Evolutionary conservation across 2,888 invertebrate species (phyloP).

Genomic region (Branchipolynoe longqiensis): DNA sequence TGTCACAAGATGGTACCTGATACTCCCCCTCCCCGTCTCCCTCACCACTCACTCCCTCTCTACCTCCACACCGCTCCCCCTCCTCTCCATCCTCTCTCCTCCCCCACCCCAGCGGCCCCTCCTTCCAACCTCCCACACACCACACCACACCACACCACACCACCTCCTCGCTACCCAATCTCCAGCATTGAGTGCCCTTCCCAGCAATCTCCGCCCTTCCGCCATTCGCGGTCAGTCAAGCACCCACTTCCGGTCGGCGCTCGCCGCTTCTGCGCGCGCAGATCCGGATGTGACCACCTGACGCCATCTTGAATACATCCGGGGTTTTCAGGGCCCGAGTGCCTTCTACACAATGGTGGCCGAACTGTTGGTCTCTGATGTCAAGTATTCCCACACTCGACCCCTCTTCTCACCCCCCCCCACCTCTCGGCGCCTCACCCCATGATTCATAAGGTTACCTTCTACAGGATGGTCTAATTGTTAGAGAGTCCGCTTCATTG

Average conservation of each 20-base stretch:
- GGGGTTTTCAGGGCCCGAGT: slow-evolving; percentile 1
- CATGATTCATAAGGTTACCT: no score
- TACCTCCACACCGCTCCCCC: background rate
- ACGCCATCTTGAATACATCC: slow-evolving; percentile 46
- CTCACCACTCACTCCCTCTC: background rate
- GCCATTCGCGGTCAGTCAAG: slow-evolving; percentile 6
- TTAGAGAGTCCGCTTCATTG: no score
- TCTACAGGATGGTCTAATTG: no score
- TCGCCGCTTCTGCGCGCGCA: background rate
- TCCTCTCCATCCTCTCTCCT: background rate
- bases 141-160: background rate
- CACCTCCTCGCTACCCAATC: background rate
- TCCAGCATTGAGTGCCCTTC: slow-evolving; percentile 38
- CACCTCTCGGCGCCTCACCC: background rate
- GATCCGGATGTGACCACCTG: slow-evolving; percentile 42
- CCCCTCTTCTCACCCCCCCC: no score
- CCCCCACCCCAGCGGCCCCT: background rate
- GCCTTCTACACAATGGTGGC: background rate
- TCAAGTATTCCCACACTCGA: no score
- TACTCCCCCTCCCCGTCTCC: background rate
- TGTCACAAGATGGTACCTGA: no score
- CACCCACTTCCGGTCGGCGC: slow-evolving; percentile 4
- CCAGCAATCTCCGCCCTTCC: slow-evolving; percentile 35
- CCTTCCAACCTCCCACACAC: background rate
- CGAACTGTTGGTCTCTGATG: no score